phyloP scores from a whole-genome alignment of 2,888 invertebrate genomes.

The Morpho helenor region DNA sequence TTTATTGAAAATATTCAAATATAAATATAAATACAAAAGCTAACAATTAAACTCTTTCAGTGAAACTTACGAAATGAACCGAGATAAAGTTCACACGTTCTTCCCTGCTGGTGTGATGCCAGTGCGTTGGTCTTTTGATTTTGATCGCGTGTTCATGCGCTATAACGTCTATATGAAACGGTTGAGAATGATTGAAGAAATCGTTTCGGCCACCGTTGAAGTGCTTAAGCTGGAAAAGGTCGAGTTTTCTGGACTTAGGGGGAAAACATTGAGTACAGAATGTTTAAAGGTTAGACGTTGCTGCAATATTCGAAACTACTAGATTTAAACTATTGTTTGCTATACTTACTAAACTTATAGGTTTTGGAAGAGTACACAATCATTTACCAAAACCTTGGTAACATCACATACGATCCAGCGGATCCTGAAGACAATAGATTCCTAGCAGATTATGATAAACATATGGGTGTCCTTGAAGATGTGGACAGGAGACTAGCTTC shows the following conservation, averaged over 20 bases:
- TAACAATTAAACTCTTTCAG: conserved; percentile 36
- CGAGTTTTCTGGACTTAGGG: conserved; percentile 85
- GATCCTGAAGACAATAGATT: conserved; percentile 85
- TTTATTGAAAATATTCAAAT: no score
- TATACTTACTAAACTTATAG: conserved; percentile 31
- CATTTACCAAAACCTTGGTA: conserved; percentile 54
- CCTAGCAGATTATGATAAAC: conserved; percentile 80
- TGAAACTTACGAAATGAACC: conserved; percentile 74
- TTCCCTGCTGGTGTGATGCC: conserved; percentile 78
- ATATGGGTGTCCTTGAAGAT: conserved; percentile 81
- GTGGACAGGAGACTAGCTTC: conserved; percentile 89
- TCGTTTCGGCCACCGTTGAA: conserved; percentile 88
- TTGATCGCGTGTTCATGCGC: conserved; percentile 84
- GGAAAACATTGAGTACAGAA: conserved; percentile 78
- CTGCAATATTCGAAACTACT: neutral
- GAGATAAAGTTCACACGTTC: conserved; percentile 73
- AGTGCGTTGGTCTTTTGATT: conserved; percentile 87
- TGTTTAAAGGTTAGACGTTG: conserved; percentile 55
- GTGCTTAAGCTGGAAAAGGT: conserved; percentile 93
- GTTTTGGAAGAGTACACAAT: conserved; percentile 57
- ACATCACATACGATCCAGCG: conserved; percentile 86
- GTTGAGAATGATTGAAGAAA: conserved; percentile 81
- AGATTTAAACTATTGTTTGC: no score
- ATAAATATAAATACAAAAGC: neutral
- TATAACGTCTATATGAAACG: conserved; percentile 82